These are phyloP conservation scores for Lethenteron reissneri DNA, from an alignment of 2,113 vertebrate species.

Conservation along the genomic window DNA sequence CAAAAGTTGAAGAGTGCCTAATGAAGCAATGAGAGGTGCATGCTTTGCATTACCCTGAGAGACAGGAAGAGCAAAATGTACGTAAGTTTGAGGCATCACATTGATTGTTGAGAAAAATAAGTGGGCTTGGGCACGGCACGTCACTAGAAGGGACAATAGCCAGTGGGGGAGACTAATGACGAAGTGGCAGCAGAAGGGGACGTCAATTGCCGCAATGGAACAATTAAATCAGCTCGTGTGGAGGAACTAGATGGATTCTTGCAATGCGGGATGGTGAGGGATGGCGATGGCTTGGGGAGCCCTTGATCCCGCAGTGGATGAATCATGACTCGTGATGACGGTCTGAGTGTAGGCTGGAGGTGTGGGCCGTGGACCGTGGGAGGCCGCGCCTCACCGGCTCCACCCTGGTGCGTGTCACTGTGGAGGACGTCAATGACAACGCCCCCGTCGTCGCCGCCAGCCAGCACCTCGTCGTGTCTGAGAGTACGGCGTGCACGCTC, in stretches of 20 bases:
- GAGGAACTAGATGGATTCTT: no score
- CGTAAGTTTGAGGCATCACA: neutral
- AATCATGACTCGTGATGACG: neutral
- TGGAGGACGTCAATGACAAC: slow-evolving; percentile 2
- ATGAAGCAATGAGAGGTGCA: neutral
- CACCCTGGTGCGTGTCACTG: neutral
- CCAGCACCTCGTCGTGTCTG: neutral
- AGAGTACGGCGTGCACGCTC: neutral
- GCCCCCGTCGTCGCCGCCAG: neutral
- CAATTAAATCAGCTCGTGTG: no score
- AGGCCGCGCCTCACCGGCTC: neutral
- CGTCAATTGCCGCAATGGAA: no score
- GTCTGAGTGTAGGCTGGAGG: slow-evolving; percentile 4
- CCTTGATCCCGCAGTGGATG: neutral
- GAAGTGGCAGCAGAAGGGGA: no score
- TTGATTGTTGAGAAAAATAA: neutral
- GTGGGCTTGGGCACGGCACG: no score
- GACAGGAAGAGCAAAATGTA: neutral
- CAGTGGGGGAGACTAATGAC: no score
- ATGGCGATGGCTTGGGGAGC: no score
- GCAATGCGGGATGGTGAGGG: no score
- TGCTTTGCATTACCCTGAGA: neutral
- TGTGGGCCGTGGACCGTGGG: neutral
- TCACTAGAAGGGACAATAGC: no score
- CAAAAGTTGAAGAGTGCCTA: neutral